These are phyloP conservation scores for Platygyra sinensis DNA, from an alignment of 64 coral and sea anemone genomes.

Conservation along the genomic window DNA sequence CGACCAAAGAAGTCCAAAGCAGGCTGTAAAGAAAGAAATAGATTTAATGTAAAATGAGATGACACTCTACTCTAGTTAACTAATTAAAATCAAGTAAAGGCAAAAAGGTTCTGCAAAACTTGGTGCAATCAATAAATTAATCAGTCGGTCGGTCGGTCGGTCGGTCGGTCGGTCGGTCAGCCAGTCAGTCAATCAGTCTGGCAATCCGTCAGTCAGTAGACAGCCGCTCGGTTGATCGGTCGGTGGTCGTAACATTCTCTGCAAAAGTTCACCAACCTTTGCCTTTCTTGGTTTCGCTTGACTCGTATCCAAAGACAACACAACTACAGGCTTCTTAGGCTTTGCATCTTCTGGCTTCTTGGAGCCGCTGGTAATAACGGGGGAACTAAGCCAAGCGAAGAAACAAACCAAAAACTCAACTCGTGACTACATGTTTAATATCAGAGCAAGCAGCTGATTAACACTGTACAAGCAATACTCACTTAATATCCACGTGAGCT, in stretches of 20 bases:
- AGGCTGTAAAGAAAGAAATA: constrained; percentile 50
- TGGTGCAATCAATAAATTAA: too few relatives aligned
- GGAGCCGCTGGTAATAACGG: neutral
- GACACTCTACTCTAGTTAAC: too few relatives aligned
- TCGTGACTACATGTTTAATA: neutral
- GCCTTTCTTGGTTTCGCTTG: constrained; percentile 24
- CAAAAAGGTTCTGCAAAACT: neutral
- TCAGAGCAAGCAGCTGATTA: too few relatives aligned
- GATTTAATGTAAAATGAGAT: too few relatives aligned
- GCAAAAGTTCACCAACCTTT: constrained; percentile 2
- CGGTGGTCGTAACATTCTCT: too few relatives aligned
- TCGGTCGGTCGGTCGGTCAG: too few relatives aligned
- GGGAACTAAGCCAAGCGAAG: neutral
- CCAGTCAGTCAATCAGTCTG: too few relatives aligned
- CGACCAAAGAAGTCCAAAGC: constrained; percentile 91
- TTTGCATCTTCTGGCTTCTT: constrained; percentile 19
- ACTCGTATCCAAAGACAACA: constrained; percentile 23
- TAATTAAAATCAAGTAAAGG: neutral
- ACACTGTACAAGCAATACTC: neutral
- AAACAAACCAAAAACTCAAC: neutral
- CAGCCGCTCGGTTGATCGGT: neutral
- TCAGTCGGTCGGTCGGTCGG: too few relatives aligned
- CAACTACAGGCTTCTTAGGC: constrained; percentile 18
- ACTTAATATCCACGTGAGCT: neutral
- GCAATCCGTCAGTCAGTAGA: neutral